phyloP scores from a whole-genome alignment of 2,888 invertebrate genomes.

The Drosophila subsilvestris region DNA sequence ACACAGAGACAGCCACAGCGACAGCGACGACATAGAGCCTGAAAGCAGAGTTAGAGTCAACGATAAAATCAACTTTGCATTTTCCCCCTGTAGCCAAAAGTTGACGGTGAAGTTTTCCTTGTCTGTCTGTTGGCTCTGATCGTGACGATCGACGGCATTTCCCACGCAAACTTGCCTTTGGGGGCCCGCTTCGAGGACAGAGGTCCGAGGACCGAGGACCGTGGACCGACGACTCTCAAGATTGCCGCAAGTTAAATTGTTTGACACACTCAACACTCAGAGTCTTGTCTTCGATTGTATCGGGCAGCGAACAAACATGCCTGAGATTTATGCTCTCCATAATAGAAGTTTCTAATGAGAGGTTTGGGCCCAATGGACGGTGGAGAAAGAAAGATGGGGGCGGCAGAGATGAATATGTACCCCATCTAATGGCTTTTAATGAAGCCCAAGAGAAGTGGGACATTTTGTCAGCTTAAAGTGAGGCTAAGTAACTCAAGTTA shows the following conservation, averaged over 20 bases:
- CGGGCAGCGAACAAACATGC: constrained; percentile 36
- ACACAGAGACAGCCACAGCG: constrained; percentile 7
- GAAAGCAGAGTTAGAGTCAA: constrained; percentile 37
- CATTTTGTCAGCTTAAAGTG: constrained; percentile 67
- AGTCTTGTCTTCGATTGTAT: constrained; percentile 38
- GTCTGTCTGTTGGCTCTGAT: constrained; percentile 36
- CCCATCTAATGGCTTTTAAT: constrained; percentile 74
- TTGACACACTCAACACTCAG: constrained; percentile 41
- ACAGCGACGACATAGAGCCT: constrained; percentile 11
- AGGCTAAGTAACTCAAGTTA: constrained; percentile 73
- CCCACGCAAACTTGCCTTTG: constrained; percentile 61
- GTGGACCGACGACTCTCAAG: constrained; percentile 1
- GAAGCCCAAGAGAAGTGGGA: constrained; percentile 50
- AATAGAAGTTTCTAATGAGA: constrained; percentile 28
- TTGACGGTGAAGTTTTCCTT: constrained; percentile 19
- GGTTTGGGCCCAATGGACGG: not conserved
- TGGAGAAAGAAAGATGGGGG: constrained; percentile 17
- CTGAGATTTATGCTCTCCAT: constrained; percentile 46
- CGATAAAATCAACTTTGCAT: constrained; percentile 68
- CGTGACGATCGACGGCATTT: constrained; percentile 76
- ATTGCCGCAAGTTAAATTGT: constrained; percentile 32
- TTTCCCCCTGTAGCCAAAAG: constrained; percentile 58
- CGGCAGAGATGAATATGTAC: constrained; percentile 8
- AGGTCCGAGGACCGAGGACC: not conserved
- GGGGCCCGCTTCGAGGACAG: not conserved